These are phyloP conservation scores for Lasiommata megera DNA, from an alignment of 2,888 invertebrate species.

Conservation along the genomic window DNA sequence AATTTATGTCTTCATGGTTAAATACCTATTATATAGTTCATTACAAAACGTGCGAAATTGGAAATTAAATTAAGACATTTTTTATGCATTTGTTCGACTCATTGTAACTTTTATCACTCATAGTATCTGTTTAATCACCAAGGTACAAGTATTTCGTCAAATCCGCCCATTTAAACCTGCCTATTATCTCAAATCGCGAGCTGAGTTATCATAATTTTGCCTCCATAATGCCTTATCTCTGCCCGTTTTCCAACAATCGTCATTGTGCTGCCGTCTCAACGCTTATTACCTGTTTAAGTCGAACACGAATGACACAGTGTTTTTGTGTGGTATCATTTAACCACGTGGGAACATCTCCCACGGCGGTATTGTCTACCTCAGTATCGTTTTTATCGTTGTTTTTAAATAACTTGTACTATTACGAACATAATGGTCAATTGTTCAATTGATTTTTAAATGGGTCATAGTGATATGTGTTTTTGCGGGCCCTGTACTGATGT, in stretches of 20 bases:
- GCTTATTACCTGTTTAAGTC: conserved; percentile 33
- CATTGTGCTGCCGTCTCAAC: conserved; percentile 33
- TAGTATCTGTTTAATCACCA: not conserved
- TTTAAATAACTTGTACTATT: conserved; percentile 66
- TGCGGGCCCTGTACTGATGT: conserved; percentile 1
- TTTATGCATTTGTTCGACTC: too few relatives aligned
- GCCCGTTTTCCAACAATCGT: conserved; percentile 35
- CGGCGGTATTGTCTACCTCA: conserved; percentile 57
- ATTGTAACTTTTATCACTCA: too few relatives aligned
- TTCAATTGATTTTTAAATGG: conserved; percentile 60
- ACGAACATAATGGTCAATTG: conserved; percentile 76
- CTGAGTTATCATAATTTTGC: conserved; percentile 22
- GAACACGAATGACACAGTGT: conserved; percentile 39
- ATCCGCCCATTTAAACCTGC: not conserved
- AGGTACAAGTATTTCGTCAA: conserved; percentile 3
- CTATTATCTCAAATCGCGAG: conserved; percentile 15
- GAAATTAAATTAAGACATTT: too few relatives aligned
- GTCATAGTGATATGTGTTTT: conserved; percentile 38
- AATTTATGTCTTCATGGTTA: too few relatives aligned
- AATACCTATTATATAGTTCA: too few relatives aligned
- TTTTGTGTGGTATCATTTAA: conserved; percentile 43
- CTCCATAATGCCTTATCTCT: conserved; percentile 27
- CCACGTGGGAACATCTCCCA: conserved; percentile 67
- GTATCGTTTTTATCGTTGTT: conserved; percentile 56
- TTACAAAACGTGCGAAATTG: too few relatives aligned